Percentiles rank a stretch among this genome's conserved stretches.
phyloP scores from a whole-genome alignment of 2,797 vertebrate species.

The Poecile montanus region DNA sequence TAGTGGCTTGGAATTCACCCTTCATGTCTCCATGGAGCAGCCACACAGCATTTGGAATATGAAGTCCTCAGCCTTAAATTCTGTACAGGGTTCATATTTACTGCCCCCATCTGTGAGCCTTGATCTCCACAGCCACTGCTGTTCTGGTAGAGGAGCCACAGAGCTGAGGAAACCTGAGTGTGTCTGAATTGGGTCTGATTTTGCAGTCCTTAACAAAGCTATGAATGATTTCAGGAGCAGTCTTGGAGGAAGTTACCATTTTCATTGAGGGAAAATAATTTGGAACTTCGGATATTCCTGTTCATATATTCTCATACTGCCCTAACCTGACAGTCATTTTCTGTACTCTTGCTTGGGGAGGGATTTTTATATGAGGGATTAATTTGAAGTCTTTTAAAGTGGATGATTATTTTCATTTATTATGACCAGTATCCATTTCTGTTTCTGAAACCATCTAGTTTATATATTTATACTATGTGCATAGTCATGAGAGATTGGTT shows the following conservation, averaged over 20 bases:
- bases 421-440: conserved; percentile 16
- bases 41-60: neutral
- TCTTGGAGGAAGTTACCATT: neutral
- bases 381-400: neutral
- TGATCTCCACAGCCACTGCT: neutral
- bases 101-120: neutral
- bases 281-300: neutral
- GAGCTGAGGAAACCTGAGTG: neutral
- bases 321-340: neutral
- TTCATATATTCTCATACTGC: neutral
- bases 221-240: neutral
- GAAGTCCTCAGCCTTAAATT: neutral
- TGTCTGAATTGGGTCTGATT: neutral
- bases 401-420: neutral
- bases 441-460: conserved; percentile 37
- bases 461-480: conserved; percentile 54
- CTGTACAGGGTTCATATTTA: neutral
- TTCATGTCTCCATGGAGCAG: neutral
- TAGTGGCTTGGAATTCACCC: neutral
- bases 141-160: neutral
- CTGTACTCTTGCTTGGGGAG: neutral
- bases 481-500: conserved; percentile 2
- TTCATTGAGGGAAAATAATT: neutral
- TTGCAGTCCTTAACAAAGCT: neutral
- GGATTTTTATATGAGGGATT: conserved; percentile 25